A percentile compares a stretch with the other conserved stretches of the same genome.
phyloP scores from a whole-genome alignment of 2,888 invertebrate species.

The Diplazon laetatorius region DNA sequence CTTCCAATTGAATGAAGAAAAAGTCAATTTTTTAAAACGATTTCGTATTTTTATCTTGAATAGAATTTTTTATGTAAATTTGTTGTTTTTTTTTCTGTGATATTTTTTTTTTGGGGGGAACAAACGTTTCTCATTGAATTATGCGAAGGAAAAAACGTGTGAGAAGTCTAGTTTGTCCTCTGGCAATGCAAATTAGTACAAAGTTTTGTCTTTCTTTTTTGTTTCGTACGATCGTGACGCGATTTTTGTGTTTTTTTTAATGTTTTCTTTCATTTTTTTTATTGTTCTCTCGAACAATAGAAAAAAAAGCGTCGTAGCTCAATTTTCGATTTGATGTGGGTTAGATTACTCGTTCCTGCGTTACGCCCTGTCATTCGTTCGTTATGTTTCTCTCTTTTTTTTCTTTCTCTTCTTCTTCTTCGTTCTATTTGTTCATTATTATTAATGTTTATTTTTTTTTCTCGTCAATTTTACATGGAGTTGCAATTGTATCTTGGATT shows the following conservation, averaged over 20 bases:
- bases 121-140: too few relatives aligned
- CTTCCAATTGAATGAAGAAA: too few relatives aligned
- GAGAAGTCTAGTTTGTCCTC: conserved; percentile 26
- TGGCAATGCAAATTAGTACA: conserved; percentile 34
- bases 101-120: too few relatives aligned
- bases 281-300: too few relatives aligned
- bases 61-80: too few relatives aligned
- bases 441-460: too few relatives aligned
- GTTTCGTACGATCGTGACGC: conserved; percentile 33
- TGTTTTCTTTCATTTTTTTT: conserved; percentile 40
- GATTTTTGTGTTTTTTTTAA: conserved; percentile 36
- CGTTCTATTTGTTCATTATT: too few relatives aligned
- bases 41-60: too few relatives aligned
- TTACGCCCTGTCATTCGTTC: conserved; percentile 44
- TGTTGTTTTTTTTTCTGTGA: too few relatives aligned
- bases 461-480: conserved; percentile 6
- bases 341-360: conserved; percentile 62
- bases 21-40: too few relatives aligned
- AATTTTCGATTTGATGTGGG: conserved; percentile 41
- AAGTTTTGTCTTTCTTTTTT: conserved; percentile 49
- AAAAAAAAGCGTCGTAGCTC: conserved; percentile 29
- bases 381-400: conserved; percentile 46
- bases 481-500: conserved; percentile 22
- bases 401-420: too few relatives aligned
- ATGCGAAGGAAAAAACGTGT: background rate